Percentiles rank a stretch among this genome's conserved stretches.
Evolutionary conservation across 2,888 invertebrate genomes (phyloP).

Genomic region (Tridacna gigas): DNA sequence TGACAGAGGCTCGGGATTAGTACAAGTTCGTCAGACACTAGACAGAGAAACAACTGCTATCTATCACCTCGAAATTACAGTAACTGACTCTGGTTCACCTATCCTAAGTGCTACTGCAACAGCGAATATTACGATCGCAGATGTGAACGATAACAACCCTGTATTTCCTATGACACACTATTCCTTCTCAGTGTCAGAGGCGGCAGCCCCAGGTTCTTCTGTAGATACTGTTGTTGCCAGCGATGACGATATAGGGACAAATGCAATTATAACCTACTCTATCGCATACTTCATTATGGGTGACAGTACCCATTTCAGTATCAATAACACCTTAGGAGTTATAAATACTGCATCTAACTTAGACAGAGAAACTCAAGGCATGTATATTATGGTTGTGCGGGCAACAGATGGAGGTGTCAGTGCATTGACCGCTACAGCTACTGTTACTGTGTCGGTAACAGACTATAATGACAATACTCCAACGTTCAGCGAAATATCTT

Average conservation of each 20-base stretch:
- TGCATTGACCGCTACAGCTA: conserved; percentile 62
- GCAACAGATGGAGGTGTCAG: conserved; percentile 74
- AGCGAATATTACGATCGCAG: conserved; percentile 71
- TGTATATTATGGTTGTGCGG: conserved; percentile 66
- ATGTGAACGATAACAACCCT: conserved; percentile 78
- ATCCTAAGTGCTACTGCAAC: conserved; percentile 59
- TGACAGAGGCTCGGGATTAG: conserved; percentile 66
- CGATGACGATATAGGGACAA: conserved; percentile 73
- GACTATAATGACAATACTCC: conserved; percentile 80
- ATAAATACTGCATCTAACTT: conserved; percentile 61
- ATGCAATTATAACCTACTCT: conserved; percentile 64
- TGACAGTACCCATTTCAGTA: conserved; percentile 61
- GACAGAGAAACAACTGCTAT: conserved; percentile 74
- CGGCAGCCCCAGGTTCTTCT: conserved; percentile 62
- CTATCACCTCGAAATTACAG: conserved; percentile 70
- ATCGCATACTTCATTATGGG: conserved; percentile 66
- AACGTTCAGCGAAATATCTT: conserved; percentile 61
- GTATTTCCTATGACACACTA: conserved; percentile 66
- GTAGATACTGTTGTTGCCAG: conserved; percentile 69
- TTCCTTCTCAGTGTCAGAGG: conserved; percentile 71
- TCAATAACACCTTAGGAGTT: conserved; percentile 62
- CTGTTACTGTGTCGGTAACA: conserved; percentile 71
- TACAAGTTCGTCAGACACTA: conserved; percentile 70
- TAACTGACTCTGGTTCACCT: conserved; percentile 67
- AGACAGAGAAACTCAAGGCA: conserved; percentile 69